Evolutionary conservation across 1,140 invertebrate species (phyloP).

Genomic region (Sarcophaga peregrina): DNA sequence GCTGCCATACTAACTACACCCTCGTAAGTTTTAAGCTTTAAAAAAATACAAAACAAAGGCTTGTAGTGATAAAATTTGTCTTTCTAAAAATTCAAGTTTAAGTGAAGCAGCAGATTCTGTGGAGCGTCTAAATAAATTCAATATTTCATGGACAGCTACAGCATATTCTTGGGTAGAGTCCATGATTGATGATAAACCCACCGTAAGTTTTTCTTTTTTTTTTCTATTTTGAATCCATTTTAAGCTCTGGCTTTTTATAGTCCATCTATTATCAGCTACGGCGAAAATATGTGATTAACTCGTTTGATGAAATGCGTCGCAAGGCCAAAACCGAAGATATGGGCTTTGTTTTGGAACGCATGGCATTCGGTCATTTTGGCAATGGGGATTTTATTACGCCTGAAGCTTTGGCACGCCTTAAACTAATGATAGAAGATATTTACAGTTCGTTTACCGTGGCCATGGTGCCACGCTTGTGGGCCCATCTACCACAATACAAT

Average conservation of each 20-base stretch:
- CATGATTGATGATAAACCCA: slow-evolving; percentile 44
- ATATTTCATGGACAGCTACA: slow-evolving; percentile 56
- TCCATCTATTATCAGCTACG: slow-evolving; percentile 49
- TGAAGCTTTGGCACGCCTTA: slow-evolving; percentile 53
- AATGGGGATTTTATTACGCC: slow-evolving; percentile 55
- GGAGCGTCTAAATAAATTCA: slow-evolving; percentile 51
- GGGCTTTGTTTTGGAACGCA: slow-evolving; percentile 58
- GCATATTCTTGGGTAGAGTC: slow-evolving; percentile 53
- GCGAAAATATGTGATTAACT: slow-evolving; percentile 49
- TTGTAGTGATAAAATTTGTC: too few relatives aligned
- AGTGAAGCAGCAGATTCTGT: slow-evolving; percentile 60
- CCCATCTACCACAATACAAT: slow-evolving; percentile 50
- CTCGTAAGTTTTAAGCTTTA: slow-evolving; percentile 42
- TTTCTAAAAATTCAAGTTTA: slow-evolving; percentile 44
- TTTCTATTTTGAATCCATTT: neutral
- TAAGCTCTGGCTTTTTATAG: slow-evolving; percentile 45
- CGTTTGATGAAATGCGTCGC: slow-evolving; percentile 46
- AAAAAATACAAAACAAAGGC: neutral
- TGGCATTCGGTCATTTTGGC: slow-evolving; percentile 58
- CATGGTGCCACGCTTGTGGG: slow-evolving; percentile 56
- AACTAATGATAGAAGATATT: slow-evolving; percentile 61
- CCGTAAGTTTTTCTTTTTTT: slow-evolving; percentile 50
- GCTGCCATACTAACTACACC: slow-evolving; percentile 58
- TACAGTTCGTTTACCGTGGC: slow-evolving; percentile 52
- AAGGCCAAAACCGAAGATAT: slow-evolving; percentile 56